These are phyloP conservation scores for Phytoseiulus persimilis DNA, from an alignment of 2,888 invertebrate genomes.

Conservation along the genomic window DNA sequence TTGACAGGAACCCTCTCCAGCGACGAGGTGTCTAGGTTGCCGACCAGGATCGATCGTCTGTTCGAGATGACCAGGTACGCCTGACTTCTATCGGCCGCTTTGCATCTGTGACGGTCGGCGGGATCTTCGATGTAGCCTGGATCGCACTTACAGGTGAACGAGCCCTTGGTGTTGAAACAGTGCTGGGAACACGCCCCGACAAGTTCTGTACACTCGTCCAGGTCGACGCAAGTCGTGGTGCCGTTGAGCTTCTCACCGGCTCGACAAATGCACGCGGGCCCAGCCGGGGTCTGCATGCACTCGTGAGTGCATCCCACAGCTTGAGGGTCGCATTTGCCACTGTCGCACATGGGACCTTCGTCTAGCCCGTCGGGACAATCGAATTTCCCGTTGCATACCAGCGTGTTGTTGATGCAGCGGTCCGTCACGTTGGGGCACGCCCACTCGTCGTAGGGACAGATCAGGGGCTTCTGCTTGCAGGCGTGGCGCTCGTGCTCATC, in stretches of 20 bases:
- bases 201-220: slow-evolving; percentile 71
- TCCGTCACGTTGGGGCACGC: slow-evolving; percentile 65
- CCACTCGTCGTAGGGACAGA: slow-evolving; percentile 60
- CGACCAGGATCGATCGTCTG: slow-evolving; percentile 78
- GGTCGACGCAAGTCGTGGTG: slow-evolving; percentile 51
- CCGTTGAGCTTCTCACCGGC: slow-evolving; percentile 67
- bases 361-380: slow-evolving; percentile 90
- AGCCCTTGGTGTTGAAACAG: slow-evolving; percentile 80
- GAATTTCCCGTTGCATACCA: slow-evolving; percentile 74
- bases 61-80: slow-evolving; percentile 91
- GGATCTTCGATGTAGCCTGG: slow-evolving; percentile 69
- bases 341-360: slow-evolving; percentile 79
- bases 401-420: slow-evolving; percentile 71
- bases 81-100: slow-evolving; percentile 76
- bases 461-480: slow-evolving; percentile 46
- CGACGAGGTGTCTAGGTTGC: slow-evolving; percentile 71
- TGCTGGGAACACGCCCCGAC: slow-evolving; percentile 82
- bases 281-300: slow-evolving; percentile 75
- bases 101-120: slow-evolving; percentile 73
- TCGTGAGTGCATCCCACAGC: slow-evolving; percentile 66
- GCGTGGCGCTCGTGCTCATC: slow-evolving; percentile 64
- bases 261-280: slow-evolving; percentile 83
- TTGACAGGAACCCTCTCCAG: slow-evolving; percentile 77
- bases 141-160: slow-evolving; percentile 76
- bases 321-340: slow-evolving; percentile 47